phyloP scores from a whole-genome alignment of 1,140 invertebrate species.

The Ceratina australensis region DNA sequence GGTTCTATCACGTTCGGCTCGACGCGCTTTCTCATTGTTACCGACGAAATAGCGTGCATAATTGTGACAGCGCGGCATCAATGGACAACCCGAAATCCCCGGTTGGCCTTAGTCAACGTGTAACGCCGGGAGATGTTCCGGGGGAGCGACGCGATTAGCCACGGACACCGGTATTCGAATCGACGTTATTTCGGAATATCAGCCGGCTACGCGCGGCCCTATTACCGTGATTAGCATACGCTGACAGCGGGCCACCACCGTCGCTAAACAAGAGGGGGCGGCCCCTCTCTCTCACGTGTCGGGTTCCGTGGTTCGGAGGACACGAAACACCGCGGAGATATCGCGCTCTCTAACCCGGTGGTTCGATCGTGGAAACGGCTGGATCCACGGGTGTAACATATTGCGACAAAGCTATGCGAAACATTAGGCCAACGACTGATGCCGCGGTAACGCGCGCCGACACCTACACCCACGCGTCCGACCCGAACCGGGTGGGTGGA shows the following conservation, averaged over 20 bases:
- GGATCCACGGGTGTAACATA: slow-evolving; percentile 66
- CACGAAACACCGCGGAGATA: slow-evolving; percentile 48
- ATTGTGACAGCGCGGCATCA: slow-evolving; percentile 60
- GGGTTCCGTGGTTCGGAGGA: slow-evolving; percentile 20
- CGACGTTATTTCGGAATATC: slow-evolving; percentile 73
- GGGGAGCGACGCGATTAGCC: slow-evolving; percentile 35
- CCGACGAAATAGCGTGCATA: slow-evolving; percentile 38
- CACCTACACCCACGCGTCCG: slow-evolving; percentile 18
- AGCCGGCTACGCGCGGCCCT: slow-evolving; percentile 66
- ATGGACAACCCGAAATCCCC: slow-evolving; percentile 59
- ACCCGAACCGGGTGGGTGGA: not conserved
- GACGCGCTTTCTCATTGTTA: slow-evolving; percentile 37
- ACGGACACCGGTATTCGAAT: slow-evolving; percentile 54
- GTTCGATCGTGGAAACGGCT: slow-evolving; percentile 49
- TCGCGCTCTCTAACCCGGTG: slow-evolving; percentile 43
- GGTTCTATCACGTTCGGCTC: not conserved
- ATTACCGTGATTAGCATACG: slow-evolving; percentile 75
- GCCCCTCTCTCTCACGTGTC: slow-evolving; percentile 6
- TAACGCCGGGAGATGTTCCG: not conserved
- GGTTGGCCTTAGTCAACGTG: slow-evolving; percentile 27
- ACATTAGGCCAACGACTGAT: slow-evolving; percentile 71
- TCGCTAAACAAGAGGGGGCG: slow-evolving; percentile 37
- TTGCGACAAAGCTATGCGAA: slow-evolving; percentile 72
- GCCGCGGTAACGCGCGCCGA: slow-evolving; percentile 53
- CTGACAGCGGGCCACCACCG: slow-evolving; percentile 64